Conservation (phyloP, 2,797 vertebrate genomes). For the Hippoglossus hippoglossus region DNA sequence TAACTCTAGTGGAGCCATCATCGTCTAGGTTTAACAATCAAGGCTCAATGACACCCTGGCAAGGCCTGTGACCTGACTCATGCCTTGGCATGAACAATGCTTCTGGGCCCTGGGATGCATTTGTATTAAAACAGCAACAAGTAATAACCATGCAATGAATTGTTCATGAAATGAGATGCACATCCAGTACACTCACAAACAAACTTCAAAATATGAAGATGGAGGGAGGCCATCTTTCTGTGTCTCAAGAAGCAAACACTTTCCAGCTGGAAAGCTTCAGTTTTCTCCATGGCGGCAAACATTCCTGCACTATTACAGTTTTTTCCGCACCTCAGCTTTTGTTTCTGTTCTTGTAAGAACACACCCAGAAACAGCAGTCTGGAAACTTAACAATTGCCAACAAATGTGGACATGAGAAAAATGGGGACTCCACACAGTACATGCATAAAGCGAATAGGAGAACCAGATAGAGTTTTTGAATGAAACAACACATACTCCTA, state of each 20-base stretch:
- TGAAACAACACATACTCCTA: constrained; percentile 13
- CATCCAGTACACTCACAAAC: constrained; percentile 16
- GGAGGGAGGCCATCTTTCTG: constrained; percentile 38
- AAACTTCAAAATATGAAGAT: constrained; percentile 36
- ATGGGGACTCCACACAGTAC: constrained; percentile 23
- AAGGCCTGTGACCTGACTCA: constrained; percentile 46
- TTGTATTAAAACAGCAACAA: constrained; percentile 26
- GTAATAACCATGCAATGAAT: constrained; percentile 39
- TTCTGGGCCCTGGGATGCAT: constrained; percentile 38
- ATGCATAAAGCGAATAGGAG: constrained; percentile 20
- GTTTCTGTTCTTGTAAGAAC: constrained; percentile 55
- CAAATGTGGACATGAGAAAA: constrained; percentile 50
- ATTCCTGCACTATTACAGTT: constrained; percentile 72
- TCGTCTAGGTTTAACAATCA: constrained; percentile 38
- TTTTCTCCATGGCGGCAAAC: constrained; percentile 65
- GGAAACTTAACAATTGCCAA: constrained; percentile 57
- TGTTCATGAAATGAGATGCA: constrained; percentile 20
- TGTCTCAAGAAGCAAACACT: constrained; percentile 24
- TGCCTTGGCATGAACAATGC: constrained; percentile 44
- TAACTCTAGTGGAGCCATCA: constrained; percentile 23
- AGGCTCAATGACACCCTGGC: constrained; percentile 36
- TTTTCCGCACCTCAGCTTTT: constrained; percentile 62
- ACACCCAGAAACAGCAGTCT: constrained; percentile 67
- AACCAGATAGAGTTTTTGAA: constrained; percentile 38
- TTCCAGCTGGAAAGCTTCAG: constrained; percentile 64